Percentiles rank a stretch among this genome's conserved stretches.
Evolutionary conservation across 2,113 vertebrate genomes (phyloP).

Genomic region (Perca fluviatilis): DNA sequence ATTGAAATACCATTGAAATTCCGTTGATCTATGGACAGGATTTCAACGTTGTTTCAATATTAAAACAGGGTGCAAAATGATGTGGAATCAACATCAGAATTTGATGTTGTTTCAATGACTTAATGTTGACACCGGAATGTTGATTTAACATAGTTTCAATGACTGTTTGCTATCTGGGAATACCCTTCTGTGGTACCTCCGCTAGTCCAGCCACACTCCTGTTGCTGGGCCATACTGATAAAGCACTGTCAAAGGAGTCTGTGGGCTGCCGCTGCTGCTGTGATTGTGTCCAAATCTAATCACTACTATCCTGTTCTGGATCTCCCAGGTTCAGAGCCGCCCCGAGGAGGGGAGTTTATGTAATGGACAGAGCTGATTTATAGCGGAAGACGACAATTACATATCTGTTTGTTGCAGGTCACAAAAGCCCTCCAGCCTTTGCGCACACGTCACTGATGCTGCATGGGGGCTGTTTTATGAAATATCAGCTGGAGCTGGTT

Average conservation of each 20-base stretch:
- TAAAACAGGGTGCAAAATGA: too few relatives aligned
- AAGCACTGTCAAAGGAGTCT: constrained; percentile 37
- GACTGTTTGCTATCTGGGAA: too few relatives aligned
- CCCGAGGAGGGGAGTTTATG: constrained; percentile 40
- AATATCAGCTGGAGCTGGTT: constrained; percentile 33
- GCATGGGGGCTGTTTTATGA: constrained; percentile 17
- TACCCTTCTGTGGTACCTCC: constrained; percentile 28
- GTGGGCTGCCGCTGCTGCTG: constrained; percentile 32
- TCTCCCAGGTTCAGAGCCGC: constrained; percentile 61
- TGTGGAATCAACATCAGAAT: too few relatives aligned
- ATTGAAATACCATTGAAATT: too few relatives aligned
- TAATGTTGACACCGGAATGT: too few relatives aligned
- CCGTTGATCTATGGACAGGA: too few relatives aligned
- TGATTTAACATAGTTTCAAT: too few relatives aligned
- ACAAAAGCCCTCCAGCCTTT: constrained; percentile 35
- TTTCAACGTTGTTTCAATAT: too few relatives aligned
- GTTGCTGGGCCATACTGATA: constrained; percentile 59
- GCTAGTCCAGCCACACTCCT: constrained; percentile 44
- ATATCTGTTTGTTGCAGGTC: constrained; percentile 38
- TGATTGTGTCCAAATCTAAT: constrained; percentile 66
- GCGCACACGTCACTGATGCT: constrained; percentile 2
- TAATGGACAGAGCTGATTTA: constrained; percentile 54
- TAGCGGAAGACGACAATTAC: constrained; percentile 38
- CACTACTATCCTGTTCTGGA: constrained; percentile 60
- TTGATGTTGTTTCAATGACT: too few relatives aligned